phyloP scores from a whole-genome alignment of 92 coral and sea anemone species.

The Zoanthus sociatus region DNA sequence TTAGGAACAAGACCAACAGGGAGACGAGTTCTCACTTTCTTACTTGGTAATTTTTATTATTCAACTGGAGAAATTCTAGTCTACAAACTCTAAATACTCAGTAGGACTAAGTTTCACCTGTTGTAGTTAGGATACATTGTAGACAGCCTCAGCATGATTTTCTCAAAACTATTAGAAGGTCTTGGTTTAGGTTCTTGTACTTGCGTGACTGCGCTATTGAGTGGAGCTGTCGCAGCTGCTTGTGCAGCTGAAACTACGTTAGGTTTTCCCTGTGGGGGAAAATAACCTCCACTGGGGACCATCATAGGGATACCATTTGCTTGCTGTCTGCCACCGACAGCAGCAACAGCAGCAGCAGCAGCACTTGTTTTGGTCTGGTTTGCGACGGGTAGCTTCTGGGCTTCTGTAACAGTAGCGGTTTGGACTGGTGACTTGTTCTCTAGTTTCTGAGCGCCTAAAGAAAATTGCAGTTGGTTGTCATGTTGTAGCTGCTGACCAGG shows the following conservation, averaged over 20 bases:
- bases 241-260: neutral
- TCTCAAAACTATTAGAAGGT: constrained; percentile 94
- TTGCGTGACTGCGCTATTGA: neutral
- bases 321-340: neutral
- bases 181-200: constrained; percentile 61
- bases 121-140: constrained; percentile 89
- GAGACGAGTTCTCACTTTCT: too few species aligned
- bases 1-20: too few species aligned
- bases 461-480: constrained; percentile 19
- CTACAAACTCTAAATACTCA: too few species aligned
- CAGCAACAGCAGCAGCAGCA: neutral
- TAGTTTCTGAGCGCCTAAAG: neutral
- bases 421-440: constrained; percentile 44
- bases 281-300: constrained; percentile 4
- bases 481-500: constrained; percentile 26
- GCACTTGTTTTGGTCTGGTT: neutral
- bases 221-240: constrained; percentile 43
- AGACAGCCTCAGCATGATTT: constrained; percentile 95
- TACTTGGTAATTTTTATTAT: too few species aligned
- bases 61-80: too few species aligned
- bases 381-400: constrained; percentile 10
- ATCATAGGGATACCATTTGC: neutral
- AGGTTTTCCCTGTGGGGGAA: constrained; percentile 1
- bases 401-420: constrained; percentile 40
- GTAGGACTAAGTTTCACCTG: constrained; percentile 50